Percentiles rank a stretch among this genome's conserved stretches.
Evolutionary conservation across 2,113 vertebrate species (phyloP).

Genomic region (Nicator chloris): DNA sequence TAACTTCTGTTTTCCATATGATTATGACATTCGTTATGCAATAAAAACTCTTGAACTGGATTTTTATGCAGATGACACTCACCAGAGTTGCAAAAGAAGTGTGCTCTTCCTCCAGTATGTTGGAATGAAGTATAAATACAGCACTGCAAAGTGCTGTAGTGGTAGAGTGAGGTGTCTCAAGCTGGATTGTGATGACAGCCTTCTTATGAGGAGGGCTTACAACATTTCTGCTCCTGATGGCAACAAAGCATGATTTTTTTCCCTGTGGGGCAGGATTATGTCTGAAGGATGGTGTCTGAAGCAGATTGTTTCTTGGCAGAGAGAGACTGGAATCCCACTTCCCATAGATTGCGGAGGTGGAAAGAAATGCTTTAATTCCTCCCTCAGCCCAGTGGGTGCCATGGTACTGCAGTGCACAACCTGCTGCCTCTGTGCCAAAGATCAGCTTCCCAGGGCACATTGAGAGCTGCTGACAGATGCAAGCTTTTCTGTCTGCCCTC

Average conservation of each 20-base stretch:
- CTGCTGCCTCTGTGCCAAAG: not conserved
- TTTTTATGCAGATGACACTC: not conserved
- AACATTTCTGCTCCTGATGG: not conserved
- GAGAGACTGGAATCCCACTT: not conserved
- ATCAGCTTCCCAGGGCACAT: not conserved
- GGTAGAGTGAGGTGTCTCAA: not conserved
- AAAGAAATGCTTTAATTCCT: not conserved
- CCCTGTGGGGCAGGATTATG: not conserved
- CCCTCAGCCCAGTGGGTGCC: not conserved
- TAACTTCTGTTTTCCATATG: not conserved
- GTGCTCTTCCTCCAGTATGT: not conserved
- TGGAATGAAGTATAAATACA: not conserved
- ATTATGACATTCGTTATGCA: not conserved
- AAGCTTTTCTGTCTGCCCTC: not conserved
- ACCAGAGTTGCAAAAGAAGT: not conserved
- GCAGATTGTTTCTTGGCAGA: not conserved
- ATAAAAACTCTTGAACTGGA: not conserved
- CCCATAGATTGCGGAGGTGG: not conserved
- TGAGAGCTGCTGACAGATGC: slow-evolving; percentile 35
- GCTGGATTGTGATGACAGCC: not conserved
- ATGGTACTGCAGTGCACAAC: not conserved
- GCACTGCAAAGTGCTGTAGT: not conserved
- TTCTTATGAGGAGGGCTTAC: not conserved
- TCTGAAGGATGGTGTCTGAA: not conserved
- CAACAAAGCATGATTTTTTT: not conserved